Evolutionary conservation across 2,797 vertebrate genomes (phyloP), one percentile per base, ranked within the genome.

Genomic region (Hephaestus fuliginosus): DNA sequence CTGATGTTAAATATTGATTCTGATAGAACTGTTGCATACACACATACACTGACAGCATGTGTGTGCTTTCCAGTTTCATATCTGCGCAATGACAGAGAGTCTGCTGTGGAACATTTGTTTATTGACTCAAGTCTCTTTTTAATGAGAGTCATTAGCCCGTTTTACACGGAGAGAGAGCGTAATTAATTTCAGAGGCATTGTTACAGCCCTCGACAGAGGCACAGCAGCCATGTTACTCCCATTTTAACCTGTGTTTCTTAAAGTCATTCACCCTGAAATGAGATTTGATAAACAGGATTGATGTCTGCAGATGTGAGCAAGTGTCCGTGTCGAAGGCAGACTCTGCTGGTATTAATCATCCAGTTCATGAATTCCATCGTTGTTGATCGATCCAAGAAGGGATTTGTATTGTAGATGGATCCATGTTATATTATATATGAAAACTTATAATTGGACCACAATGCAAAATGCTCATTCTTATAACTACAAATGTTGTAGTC

Each of bases 121-220:
- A 55, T 46, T 63, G 70, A 60, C 36, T 74, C 1, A 4, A 48
- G 52, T 69, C 64, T 53, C 44, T 57, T 46, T 74, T 83, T 84
- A 74, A 80, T 82, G 57, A 76, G 57, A 65, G 44, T 74, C 76
- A 75, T 82, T 80, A 82, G 39, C 41, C 20, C 1, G 4, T 74
- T 75, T 76, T 70, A 22, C 60, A 62, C 65, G 7, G 57, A 65
- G 60, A 63, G 1, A 1, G 39, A 18, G 58, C 9, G 3, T 75
- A 69, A 85, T 69, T 78, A 7, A 69, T 81, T 65, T 81, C 43
- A 7, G 55, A 73, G 53, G 39, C 52, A 11, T 39, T 2, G 48
- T 68, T 75, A 66, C n/a, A 61, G 41, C 52, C 57, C 49, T 65
- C 15, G 3, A 49, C 62, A 8, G 61, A 77, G 72, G 73, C 65